Percentiles rank a stretch among this genome's conserved stretches.
phyloP scores from a whole-genome alignment of 2,888 invertebrate species.

The Ophion costatus region DNA sequence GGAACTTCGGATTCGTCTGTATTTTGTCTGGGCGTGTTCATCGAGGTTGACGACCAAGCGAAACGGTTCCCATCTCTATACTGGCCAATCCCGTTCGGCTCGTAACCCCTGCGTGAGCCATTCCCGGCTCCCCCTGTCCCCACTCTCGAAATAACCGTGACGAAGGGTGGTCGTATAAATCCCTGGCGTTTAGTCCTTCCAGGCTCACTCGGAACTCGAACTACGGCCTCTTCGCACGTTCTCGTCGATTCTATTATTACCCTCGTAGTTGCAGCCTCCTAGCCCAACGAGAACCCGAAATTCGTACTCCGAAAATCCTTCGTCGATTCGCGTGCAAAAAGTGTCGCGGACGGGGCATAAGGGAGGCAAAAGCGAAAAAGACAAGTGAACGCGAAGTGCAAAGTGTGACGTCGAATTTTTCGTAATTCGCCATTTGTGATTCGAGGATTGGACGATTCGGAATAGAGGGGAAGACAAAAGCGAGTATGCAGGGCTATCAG shows the following conservation, averaged over 20 bases:
- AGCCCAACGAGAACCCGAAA: neutral
- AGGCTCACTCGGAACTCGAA: constrained; percentile 56
- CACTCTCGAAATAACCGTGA: constrained; percentile 19
- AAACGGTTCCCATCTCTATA: constrained; percentile 1
- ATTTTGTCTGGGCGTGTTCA: constrained; percentile 23
- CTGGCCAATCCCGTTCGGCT: constrained; percentile 27
- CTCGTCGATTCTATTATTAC: neutral
- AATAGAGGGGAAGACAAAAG: neutral
- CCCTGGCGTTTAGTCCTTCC: constrained; percentile 5
- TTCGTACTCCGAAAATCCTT: neutral
- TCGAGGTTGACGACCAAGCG: neutral
- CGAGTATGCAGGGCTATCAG: constrained; percentile 75
- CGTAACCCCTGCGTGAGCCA: neutral
- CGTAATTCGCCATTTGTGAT: constrained; percentile 7
- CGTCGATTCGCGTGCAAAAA: constrained; percentile 20
- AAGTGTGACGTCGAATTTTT: constrained; percentile 18
- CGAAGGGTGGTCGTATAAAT: constrained; percentile 54
- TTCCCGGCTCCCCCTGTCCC: constrained; percentile 33
- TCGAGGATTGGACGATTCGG: constrained; percentile 2
- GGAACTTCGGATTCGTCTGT: constrained; percentile 2
- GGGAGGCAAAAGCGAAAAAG: neutral
- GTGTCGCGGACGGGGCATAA: neutral
- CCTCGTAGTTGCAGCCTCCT: neutral
- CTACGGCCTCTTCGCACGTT: neutral
- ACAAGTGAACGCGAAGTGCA: constrained; percentile 18